phyloP scores from a whole-genome alignment of 2,797 vertebrate species.

The Lagocephalus sceleratus region DNA sequence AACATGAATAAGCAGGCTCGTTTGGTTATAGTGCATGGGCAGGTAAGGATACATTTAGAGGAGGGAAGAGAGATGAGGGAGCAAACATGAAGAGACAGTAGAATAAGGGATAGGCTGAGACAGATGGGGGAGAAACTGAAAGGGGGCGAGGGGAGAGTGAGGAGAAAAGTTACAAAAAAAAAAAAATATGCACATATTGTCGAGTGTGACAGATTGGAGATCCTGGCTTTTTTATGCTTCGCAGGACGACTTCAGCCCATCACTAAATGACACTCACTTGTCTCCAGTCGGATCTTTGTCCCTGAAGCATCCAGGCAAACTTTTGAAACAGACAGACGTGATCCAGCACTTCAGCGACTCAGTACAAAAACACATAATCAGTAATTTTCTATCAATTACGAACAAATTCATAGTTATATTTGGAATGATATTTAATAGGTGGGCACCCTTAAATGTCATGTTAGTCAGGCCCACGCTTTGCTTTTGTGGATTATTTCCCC shows the following conservation, averaged over 20 bases:
- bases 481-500: constrained; percentile 1
- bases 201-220: constrained; percentile 15
- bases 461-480: constrained; percentile 1
- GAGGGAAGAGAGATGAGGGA: neutral
- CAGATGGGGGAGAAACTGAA: constrained; percentile 5
- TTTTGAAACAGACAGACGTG: constrained; percentile 8
- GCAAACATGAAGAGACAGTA: neutral
- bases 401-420: too few species aligned
- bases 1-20: constrained; percentile 59
- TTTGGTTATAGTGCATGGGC: constrained; percentile 52
- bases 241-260: constrained; percentile 15
- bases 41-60: constrained; percentile 30
- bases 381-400: too few species aligned
- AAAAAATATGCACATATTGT: constrained; percentile 11
- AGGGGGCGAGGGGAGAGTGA: constrained; percentile 1
- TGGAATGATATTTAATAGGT: too few species aligned
- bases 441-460: too few species aligned
- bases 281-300: constrained; percentile 14
- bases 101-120: constrained; percentile 9
- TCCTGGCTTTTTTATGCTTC: constrained; percentile 11
- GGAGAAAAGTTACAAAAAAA: constrained; percentile 6
- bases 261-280: constrained; percentile 21
- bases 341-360: neutral
- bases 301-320: constrained; percentile 10
- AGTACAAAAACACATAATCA: too few species aligned